A percentile compares a stretch with the other conserved stretches of the same genome.
Conservation (phyloP, 2,797 vertebrate genomes). For the Selene dorsalis region DNA sequence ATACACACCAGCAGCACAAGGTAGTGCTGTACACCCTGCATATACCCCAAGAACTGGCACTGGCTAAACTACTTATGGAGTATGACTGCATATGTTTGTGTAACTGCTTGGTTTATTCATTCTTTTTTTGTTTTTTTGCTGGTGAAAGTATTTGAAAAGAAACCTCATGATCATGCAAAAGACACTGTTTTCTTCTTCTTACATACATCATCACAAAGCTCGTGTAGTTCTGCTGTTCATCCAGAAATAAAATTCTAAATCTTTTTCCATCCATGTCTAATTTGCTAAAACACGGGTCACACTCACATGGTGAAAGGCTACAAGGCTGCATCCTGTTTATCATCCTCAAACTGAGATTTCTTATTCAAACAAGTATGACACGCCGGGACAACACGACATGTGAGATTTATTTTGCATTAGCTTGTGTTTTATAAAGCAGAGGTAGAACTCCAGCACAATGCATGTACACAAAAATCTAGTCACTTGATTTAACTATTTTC, state of each 20-base stretch:
- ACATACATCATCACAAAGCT: too few species aligned
- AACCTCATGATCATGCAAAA: neutral
- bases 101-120: neutral
- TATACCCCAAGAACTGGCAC: conserved; percentile 18
- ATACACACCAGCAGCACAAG: conserved; percentile 48
- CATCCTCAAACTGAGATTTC: neutral
- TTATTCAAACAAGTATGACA: conserved; percentile 17
- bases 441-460: neutral
- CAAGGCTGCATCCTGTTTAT: conserved; percentile 22
- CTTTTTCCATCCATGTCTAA: conserved; percentile 23
- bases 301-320: neutral
- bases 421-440: conserved; percentile 2
- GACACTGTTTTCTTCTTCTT: too few species aligned
- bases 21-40: conserved; percentile 10
- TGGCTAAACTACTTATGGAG: conserved; percentile 6
- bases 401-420: conserved; percentile 14
- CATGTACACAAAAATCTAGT: neutral
- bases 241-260: neutral
- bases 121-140: neutral
- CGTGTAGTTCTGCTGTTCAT: neutral
- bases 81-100: conserved; percentile 10
- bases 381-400: too few species aligned
- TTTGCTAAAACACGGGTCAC: neutral
- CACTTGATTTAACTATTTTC: neutral
- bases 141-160: neutral